Base-by-base conservation (phyloP, 2,797 vertebrate genomes). In the Allobates femoralis region DNA sequence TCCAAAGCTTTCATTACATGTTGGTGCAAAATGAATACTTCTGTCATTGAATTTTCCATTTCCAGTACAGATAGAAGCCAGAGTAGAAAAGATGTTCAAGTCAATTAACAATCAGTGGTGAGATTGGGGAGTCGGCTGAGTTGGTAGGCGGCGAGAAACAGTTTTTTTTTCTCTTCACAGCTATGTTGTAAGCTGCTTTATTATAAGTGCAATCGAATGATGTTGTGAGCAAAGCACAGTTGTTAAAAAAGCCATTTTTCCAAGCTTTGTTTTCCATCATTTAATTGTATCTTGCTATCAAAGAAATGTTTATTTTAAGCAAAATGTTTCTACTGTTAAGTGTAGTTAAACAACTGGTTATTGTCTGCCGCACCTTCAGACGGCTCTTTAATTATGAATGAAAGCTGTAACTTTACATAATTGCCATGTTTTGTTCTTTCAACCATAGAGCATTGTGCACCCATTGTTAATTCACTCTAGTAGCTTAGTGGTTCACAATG, bases 11-110 rank as follows among this genome's bases (percentile, higher is more conserved):
- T 85, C 58, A 81, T 51, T 85, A 74, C 58, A 77, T 30, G 71
- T 64, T 37, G 18, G 86, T 85, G 51, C 77, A 88, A 85, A 85
- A 88, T 85, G 83, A 88, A 88, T 88, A 88, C 69, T 85, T 85
- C 71, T 85, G 78, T 67, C 83, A 88, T 81, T 81, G 87, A 81
- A 81, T 81, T 85, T 81, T 85, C 30, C 32, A 69, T 85, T 85
- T 85, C 82, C 77, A 77, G 78, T 75, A 81, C 60, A 0, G 34
- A 75, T 58, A n/a, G 53, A 69, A 88, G 71, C 34, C 23, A 53
- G 62, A 69, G 83, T 55, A 73, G 51, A 81, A 71, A 85, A 83
- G 69, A 81, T 88, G 83, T 84, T 85, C 66, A 60, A 87, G 82
- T 88, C 83, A 88, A 88, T 88, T 85, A 85, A 69, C 46, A 46